Conservation (phyloP, 2,888 invertebrate genomes). For the Eupithecia tripunctaria region DNA sequence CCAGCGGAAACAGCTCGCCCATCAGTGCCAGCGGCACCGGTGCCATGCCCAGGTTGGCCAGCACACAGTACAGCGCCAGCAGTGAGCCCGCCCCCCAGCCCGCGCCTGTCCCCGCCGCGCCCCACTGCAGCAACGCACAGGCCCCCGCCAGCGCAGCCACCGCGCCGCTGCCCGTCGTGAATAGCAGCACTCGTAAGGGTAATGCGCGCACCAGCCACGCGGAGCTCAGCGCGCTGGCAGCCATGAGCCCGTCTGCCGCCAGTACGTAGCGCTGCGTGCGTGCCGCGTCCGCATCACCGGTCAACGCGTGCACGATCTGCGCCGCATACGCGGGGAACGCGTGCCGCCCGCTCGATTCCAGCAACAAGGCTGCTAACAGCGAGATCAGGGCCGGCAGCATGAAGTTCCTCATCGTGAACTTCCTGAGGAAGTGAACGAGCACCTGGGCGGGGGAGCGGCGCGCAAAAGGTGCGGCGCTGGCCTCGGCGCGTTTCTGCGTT, state of each 20-base stretch:
- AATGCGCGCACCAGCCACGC: slow-evolving; percentile 1
- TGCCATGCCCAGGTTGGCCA: slow-evolving; percentile 63
- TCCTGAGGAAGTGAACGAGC: slow-evolving; percentile 48
- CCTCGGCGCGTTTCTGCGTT: slow-evolving; percentile 39
- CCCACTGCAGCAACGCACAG: background rate
- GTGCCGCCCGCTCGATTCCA: slow-evolving; percentile 37
- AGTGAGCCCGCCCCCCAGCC: background rate
- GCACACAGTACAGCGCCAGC: slow-evolving; percentile 87
- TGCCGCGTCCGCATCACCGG: slow-evolving; percentile 53
- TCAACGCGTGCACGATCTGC: slow-evolving; percentile 65
- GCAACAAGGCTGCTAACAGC: slow-evolving; percentile 12
- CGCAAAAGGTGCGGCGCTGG: slow-evolving; percentile 21
- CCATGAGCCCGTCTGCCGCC: slow-evolving; percentile 80
- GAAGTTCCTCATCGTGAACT: slow-evolving; percentile 63
- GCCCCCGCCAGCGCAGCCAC: background rate
- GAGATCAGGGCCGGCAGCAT: slow-evolving; percentile 67
- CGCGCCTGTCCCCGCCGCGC: background rate
- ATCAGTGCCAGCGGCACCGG: background rate
- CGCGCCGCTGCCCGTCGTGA: background rate
- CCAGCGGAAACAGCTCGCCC: slow-evolving; percentile 87
- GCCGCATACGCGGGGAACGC: slow-evolving; percentile 8
- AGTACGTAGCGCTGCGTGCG: slow-evolving; percentile 62
- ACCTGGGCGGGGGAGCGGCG: background rate
- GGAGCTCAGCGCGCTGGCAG: slow-evolving; percentile 83
- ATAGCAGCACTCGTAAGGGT: background rate